Base-by-base conservation (phyloP, 2,888 invertebrate species). In the Polylopha cassiicola region DNA sequence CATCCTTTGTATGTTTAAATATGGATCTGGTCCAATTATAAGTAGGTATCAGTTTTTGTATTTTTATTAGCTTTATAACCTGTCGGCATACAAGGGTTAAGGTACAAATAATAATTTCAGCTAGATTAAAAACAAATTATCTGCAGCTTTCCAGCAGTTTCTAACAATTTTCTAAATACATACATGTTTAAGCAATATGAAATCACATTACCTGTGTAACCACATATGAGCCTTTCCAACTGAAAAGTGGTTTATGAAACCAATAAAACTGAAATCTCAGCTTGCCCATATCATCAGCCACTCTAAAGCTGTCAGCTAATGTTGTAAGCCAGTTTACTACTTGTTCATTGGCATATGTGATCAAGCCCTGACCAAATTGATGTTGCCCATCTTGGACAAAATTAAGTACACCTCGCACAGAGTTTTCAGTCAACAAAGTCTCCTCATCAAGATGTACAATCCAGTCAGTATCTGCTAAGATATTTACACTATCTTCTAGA, bases 171-270 rank as follows among this genome's bases (percentile, higher is more conserved):
- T n/a, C n/a, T n/a, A n/a, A n/a, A n/a, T n/a, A n/a, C n/a, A n/a
- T n/a, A n/a, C n/a, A n/a, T n/a, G n/a, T n/a, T n/a, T n/a, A n/a
- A n/a, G 27, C n/a, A 27, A 34, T 31, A 5, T 22, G 43, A 3
- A 15, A 22, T 21, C 24, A 5, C 58, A 65, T 61, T 61, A 95
- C 95, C 91, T 97, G 96, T 48, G 97, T 97, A 5, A 98, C 97
- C 50, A 98, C 98, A 80, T 94, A 98, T 24, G 98, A 98, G 45
- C 98, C 98, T 82, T 98, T 98, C 97, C 98, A 98, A 73, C 97
- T 97, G 76, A 98, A 97, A 38, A 97, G 86, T 9, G 98, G 98
- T 69, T 94, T 95, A 72, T 98, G 97, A 73, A 98, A 97, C 75
- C 95, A 86, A 60, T 92, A 92, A 67, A 98, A 97, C 73, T 98